phyloP scores from a whole-genome alignment of 2,888 invertebrate species.

The Trisateles emortualis region DNA sequence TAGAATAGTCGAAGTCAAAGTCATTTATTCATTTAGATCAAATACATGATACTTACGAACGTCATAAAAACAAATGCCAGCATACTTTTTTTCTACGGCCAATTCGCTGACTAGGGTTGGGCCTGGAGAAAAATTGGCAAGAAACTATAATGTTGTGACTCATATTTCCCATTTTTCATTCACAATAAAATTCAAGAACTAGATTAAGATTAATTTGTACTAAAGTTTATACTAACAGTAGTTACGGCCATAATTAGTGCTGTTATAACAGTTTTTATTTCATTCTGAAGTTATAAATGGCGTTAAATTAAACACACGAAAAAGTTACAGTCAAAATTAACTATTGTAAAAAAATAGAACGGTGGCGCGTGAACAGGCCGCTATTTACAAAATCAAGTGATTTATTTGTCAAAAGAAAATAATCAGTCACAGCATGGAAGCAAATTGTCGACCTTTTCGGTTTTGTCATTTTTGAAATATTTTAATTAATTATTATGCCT shows the following conservation, averaged over 20 bases:
- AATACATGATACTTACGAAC: too few species aligned
- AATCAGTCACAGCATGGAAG: too few species aligned
- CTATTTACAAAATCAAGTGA: neutral
- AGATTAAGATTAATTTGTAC: conserved; percentile 31
- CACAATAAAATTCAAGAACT: conserved; percentile 14
- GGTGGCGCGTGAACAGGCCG: neutral
- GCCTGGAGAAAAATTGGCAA: too few species aligned
- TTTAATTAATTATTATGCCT: too few species aligned
- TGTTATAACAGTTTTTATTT: conserved; percentile 41
- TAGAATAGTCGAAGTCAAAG: too few species aligned
- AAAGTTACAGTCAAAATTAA: conserved; percentile 22
- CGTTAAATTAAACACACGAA: conserved; percentile 22
- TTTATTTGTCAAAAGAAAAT: neutral
- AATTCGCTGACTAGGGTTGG: too few species aligned
- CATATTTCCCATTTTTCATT: conserved; percentile 16
- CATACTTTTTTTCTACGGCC: too few species aligned
- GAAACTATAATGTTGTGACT: neutral
- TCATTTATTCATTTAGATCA: too few species aligned
- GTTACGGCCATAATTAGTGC: conserved; percentile 26
- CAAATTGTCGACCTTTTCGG: too few species aligned
- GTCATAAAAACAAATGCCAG: too few species aligned
- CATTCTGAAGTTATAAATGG: conserved; percentile 24
- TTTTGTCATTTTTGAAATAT: too few species aligned
- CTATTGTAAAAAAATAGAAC: conserved; percentile 18
- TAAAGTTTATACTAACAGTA: conserved; percentile 30